phyloP scores from a whole-genome alignment of 2,113 vertebrate species.

The Protobothrops mucrosquamatus region DNA sequence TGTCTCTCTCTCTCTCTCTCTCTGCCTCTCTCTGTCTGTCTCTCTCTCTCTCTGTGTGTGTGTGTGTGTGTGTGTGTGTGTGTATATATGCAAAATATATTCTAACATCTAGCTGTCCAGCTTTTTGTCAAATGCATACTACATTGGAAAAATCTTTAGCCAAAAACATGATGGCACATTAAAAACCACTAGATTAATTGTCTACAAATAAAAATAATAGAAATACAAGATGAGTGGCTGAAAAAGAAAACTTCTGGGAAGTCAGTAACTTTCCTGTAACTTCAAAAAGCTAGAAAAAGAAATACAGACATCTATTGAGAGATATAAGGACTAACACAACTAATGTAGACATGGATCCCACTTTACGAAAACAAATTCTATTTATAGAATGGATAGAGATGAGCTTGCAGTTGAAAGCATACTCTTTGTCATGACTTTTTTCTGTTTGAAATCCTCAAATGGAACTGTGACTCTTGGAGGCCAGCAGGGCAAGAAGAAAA shows the following conservation, averaged over 20 bases:
- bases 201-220: conserved; percentile 18
- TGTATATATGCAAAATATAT: no score
- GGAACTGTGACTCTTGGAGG: background rate
- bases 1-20: no score
- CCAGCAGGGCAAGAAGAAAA: background rate
- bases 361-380: background rate
- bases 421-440: background rate
- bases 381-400: background rate
- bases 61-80: no score
- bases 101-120: background rate
- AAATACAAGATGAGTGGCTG: background rate
- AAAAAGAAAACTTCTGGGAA: conserved; percentile 13
- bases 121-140: background rate
- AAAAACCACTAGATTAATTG: background rate
- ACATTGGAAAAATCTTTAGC: background rate
- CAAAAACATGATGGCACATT: conserved; percentile 14
- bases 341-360: background rate
- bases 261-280: background rate
- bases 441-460: background rate
- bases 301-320: background rate
- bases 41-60: no score
- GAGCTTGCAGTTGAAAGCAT: background rate
- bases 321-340: background rate
- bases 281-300: background rate
- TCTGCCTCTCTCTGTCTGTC: no score